Conservation (phyloP, 1,140 invertebrate genomes). For the Camponotus floridanus region DNA sequence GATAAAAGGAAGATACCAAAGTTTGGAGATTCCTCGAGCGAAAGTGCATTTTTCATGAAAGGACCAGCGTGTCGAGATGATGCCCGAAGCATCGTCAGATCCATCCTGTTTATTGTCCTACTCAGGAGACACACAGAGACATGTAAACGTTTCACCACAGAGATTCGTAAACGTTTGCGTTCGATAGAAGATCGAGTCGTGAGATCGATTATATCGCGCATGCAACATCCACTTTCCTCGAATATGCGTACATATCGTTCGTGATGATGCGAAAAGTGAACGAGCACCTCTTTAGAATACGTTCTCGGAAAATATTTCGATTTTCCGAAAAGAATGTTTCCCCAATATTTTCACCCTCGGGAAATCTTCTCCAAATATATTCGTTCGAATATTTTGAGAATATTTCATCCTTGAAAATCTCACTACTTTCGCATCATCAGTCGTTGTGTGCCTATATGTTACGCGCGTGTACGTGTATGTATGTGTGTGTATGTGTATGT, state of each 20-base stretch:
- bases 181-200: conserved; percentile 36
- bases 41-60: neutral
- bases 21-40: conserved; percentile 35
- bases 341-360: neutral
- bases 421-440: neutral
- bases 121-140: neutral
- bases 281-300: neutral
- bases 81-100: neutral
- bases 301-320: neutral
- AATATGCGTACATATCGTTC: neutral
- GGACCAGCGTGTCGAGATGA: neutral
- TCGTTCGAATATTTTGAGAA: neutral
- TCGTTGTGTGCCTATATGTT: neutral
- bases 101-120: conserved; percentile 43
- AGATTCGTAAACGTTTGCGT: conserved; percentile 12
- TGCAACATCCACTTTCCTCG: conserved; percentile 37
- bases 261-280: neutral
- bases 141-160: neutral
- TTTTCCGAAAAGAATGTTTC: neutral
- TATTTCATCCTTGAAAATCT: neutral
- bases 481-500: conserved; percentile 55
- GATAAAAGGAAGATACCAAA: conserved; percentile 32
- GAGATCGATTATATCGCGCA: neutral
- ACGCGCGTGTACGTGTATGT: neutral
- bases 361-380: neutral